Evolutionary conservation across 1,140 invertebrate genomes (phyloP), one percentile per base, ranked within the genome.

Genomic region (Drosophila pectinifera): DNA sequence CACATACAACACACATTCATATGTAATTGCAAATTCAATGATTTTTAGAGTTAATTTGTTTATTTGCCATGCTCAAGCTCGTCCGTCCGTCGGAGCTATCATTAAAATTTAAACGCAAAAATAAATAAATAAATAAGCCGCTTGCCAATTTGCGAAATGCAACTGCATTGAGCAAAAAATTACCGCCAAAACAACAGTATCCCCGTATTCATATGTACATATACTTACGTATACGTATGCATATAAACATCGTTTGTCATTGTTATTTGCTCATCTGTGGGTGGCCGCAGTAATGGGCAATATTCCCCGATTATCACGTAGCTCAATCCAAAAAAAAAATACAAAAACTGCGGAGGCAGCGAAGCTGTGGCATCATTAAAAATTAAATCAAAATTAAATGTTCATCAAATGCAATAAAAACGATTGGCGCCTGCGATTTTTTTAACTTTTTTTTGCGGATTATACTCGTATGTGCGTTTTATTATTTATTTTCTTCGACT

Each of bases 361-460:
- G 16, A 16, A n/a, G 16, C 20, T 46, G 46, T 55, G 53, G 34
- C 28, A 78, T 84, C 80, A 84, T 83, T 84, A 77, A 84, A 84
- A 84, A 84, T 84, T 77, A 84, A 84, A 84, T 84, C 76, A 80
- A 84, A 84, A 84, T 84, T 73, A 84, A 84, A 84, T 84, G 80
- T 64, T 84, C 77, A 80, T 84, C 76, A 84, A 84, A 77, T 84
- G 72, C 80, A 84, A 84, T 84, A 84, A 84, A 80, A 84, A 51
- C 83, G 70, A 70, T 49, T 64, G 68, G 68, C 48, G 78, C 59
- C 62, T 65, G 51, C 51, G 49, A 76, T 58, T 73, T 77, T 73
- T 26, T 39, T 56, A 20, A 39, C 16, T 31, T 48, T 45, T 39
- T 43, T 42, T 43, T 34, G 11, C 31, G n/a, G 16, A 24, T 46